Percentiles rank a stretch among this genome's conserved stretches.
Evolutionary conservation across 2,888 invertebrate genomes (phyloP).

Genomic region (Orthonevra nobilis): DNA sequence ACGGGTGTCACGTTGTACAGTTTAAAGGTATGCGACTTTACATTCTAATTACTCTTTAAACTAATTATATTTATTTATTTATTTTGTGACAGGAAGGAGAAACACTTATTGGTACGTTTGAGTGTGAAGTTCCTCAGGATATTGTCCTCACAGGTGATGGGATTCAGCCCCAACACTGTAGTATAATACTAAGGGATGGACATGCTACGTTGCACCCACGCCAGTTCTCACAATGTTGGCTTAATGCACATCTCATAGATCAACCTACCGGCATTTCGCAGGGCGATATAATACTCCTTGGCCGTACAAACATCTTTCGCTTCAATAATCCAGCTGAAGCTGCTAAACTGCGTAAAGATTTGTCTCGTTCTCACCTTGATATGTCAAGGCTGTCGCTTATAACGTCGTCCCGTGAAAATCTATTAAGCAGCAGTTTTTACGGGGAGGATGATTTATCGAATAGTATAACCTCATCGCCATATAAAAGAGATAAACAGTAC

Average conservation of each 20-base stretch:
- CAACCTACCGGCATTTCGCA: constrained; percentile 89
- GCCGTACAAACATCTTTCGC: constrained; percentile 90
- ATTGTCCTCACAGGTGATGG: constrained; percentile 89
- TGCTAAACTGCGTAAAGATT: constrained; percentile 88
- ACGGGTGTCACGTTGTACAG: constrained; percentile 96
- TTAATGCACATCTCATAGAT: constrained; percentile 90
- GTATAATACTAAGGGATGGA: constrained; percentile 86
- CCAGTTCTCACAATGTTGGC: constrained; percentile 89
- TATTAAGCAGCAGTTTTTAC: constrained; percentile 81
- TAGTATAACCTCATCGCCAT: constrained; percentile 74
- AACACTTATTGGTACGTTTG: constrained; percentile 91
- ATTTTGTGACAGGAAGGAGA: constrained; percentile 86
- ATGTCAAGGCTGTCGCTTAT: constrained; percentile 90
- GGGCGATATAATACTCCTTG: constrained; percentile 89
- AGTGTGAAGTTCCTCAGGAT: constrained; percentile 84
- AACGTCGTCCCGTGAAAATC: constrained; percentile 86
- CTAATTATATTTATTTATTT: neutral
- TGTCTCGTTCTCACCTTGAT: constrained; percentile 85
- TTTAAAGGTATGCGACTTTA: constrained; percentile 85
- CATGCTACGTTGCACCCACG: constrained; percentile 88
- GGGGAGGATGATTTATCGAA: constrained; percentile 76
- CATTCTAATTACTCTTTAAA: neutral
- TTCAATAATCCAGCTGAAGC: constrained; percentile 95
- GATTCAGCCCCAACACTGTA: constrained; percentile 89
- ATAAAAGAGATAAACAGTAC: constrained; percentile 78